Base-by-base conservation (phyloP, 2,888 invertebrate species). In the Seira sanloemensis region DNA sequence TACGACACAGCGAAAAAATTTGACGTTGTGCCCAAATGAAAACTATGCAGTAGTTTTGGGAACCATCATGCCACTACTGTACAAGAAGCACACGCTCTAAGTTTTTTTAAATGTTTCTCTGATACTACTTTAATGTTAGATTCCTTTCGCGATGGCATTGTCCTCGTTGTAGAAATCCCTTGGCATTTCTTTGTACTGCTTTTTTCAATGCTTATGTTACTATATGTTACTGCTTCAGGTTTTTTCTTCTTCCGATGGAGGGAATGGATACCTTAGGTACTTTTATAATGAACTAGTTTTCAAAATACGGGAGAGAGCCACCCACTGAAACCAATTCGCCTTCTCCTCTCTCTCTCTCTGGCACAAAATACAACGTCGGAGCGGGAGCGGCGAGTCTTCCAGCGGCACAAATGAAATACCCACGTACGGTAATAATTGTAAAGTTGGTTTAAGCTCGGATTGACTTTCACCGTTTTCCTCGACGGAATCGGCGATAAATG, bases 11-110 rank as follows among this genome's bases (percentile, higher is more conserved):
- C 66, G 76, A 67, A 67, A 76, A 77, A 84, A 85, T 86, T 89
- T 89, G 89, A 89, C 89, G 88, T 88, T 86, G 81, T 87, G 80
- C 83, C 85, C 86, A 86, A 50, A 78, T 78, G 78, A 84, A 77
- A 81, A 77, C 69, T 50, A 81, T 26, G 19, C 65, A 23, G 76
- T 50, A 37, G 25, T 50, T 23, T 1, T 75, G 66, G n/a, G n/a
- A n/a, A n/a, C 68, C 68, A 26, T 27, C 18, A 25, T 18, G 21
- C 25, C 68, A 67, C 68, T 25, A 18, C 19, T 25, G 26, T 19
- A 25, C 68, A 67, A 25, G n/a, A n/a, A n/a, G n/a, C n/a, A n/a
- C n/a, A n/a, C n/a, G n/a, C 68, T 67, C 25, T 18, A 50, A 50
- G 50, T 50, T 50, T n/a, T n/a, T n/a, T 50, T 50, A 50, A 50